phyloP scores from a whole-genome alignment of 2,888 invertebrate species.

The Alloscopus bannaensis region DNA sequence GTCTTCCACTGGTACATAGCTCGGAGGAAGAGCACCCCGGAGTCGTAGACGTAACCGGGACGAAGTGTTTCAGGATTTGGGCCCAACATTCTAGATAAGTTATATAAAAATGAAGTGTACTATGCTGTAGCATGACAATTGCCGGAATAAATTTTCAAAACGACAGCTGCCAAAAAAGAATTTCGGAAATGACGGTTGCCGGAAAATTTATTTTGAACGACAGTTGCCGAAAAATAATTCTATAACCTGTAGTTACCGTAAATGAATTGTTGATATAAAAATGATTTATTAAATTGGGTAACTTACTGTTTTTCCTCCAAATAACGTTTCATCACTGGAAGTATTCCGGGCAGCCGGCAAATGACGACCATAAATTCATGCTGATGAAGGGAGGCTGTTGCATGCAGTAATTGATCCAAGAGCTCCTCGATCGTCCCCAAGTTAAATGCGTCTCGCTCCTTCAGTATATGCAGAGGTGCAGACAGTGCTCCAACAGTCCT shows the following conservation, averaged over 20 bases:
- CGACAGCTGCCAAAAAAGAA: too few relatives aligned
- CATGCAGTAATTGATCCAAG: too few relatives aligned
- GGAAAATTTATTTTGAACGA: too few relatives aligned
- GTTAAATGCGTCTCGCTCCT: neutral
- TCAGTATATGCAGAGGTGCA: neutral
- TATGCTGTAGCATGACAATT: neutral
- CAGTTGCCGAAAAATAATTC: too few relatives aligned
- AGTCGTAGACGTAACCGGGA: neutral
- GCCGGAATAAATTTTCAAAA: too few relatives aligned
- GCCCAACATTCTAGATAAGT: slow-evolving; percentile 3
- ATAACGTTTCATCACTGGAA: neutral
- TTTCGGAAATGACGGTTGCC: too few relatives aligned
- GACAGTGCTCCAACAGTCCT: too few relatives aligned
- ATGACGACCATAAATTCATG: neutral
- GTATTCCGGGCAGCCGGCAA: neutral
- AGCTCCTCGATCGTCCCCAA: neutral
- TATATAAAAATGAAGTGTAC: neutral
- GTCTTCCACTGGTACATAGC: slow-evolving; percentile 17
- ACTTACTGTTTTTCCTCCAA: slow-evolving; percentile 10
- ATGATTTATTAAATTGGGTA: neutral
- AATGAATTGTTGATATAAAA: too few relatives aligned
- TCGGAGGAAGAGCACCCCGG: slow-evolving; percentile 1
- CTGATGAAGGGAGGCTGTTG: too few relatives aligned
- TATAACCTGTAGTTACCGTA: too few relatives aligned
- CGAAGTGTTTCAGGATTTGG: neutral